Conservation (phyloP, 2,888 invertebrate genomes). For the Atrina japonica region DNA sequence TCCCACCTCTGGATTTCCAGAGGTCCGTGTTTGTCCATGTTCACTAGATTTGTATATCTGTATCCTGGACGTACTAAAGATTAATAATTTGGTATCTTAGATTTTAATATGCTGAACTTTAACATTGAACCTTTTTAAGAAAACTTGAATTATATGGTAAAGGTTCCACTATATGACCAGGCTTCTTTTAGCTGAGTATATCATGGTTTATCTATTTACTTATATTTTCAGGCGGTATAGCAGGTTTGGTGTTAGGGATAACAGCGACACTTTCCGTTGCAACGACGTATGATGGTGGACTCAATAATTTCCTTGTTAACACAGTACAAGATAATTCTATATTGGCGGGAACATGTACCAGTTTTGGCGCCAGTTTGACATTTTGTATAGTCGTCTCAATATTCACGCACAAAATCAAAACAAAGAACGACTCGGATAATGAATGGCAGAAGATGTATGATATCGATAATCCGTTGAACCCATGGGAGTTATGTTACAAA, state of each 20-base stretch:
- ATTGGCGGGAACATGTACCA: slow-evolving; percentile 70
- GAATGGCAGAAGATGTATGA: slow-evolving; percentile 77
- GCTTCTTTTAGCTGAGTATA: too few species aligned
- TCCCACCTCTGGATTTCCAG: too few species aligned
- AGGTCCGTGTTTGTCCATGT: too few species aligned
- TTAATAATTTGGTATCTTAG: too few species aligned
- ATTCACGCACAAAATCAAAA: slow-evolving; percentile 65
- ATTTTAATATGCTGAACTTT: too few species aligned
- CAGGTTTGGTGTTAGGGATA: slow-evolving; percentile 66
- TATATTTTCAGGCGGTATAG: slow-evolving; percentile 69
- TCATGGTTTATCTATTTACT: too few species aligned
- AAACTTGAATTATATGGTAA: too few species aligned
- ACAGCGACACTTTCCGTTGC: slow-evolving; percentile 68
- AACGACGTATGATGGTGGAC: slow-evolving; percentile 67
- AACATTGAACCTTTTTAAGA: too few species aligned
- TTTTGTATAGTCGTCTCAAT: slow-evolving; percentile 69
- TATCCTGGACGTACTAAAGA: too few species aligned
- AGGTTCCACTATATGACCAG: too few species aligned
- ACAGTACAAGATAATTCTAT: slow-evolving; percentile 73
- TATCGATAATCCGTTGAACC: slow-evolving; percentile 75
- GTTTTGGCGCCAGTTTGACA: slow-evolving; percentile 68
- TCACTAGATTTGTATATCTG: too few species aligned
- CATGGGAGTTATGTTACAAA: slow-evolving; percentile 72
- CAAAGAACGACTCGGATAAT: slow-evolving; percentile 58
- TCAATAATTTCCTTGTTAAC: slow-evolving; percentile 67